Evolutionary conservation across 2,888 invertebrate species (phyloP).

Genomic region (Limenitis camilla): DNA sequence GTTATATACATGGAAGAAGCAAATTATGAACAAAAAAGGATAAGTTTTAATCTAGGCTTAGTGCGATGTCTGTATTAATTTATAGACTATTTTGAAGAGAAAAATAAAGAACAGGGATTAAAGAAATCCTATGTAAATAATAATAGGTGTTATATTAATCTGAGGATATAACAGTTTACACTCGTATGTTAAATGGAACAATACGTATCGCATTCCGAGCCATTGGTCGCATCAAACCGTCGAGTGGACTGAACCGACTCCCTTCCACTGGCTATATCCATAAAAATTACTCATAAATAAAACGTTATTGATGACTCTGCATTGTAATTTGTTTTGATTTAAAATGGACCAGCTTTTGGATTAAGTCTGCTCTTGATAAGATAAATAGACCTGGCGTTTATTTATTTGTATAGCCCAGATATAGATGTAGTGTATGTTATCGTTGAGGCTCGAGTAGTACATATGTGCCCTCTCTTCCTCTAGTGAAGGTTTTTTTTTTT

Average conservation of each 20-base stretch:
- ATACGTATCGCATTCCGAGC: constrained; percentile 47
- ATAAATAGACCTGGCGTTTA: too few relatives aligned
- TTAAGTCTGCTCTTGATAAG: neutral
- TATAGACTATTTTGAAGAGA: too few relatives aligned
- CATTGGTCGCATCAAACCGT: constrained; percentile 48
- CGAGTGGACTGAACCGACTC: constrained; percentile 50
- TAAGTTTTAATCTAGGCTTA: too few relatives aligned
- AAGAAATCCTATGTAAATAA: neutral
- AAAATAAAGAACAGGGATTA: too few relatives aligned
- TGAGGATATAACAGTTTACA: constrained; percentile 19
- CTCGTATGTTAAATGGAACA: constrained; percentile 51
- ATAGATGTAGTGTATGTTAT: too few relatives aligned
- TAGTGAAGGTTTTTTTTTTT: too few relatives aligned
- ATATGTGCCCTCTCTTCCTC: too few relatives aligned
- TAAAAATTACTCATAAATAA: constrained; percentile 23
- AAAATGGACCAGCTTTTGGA: constrained; percentile 1
- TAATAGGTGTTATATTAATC: neutral
- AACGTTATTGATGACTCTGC: constrained; percentile 9
- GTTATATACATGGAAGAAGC: too few relatives aligned
- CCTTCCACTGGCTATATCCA: constrained; percentile 38
- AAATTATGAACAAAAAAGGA: too few relatives aligned
- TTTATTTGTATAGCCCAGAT: too few relatives aligned
- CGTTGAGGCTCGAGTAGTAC: too few relatives aligned
- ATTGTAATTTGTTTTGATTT: constrained; percentile 12
- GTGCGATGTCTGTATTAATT: too few relatives aligned